Evolutionary conservation across 2,888 invertebrate species (phyloP).

Genomic region (Drosophila ustulata): DNA sequence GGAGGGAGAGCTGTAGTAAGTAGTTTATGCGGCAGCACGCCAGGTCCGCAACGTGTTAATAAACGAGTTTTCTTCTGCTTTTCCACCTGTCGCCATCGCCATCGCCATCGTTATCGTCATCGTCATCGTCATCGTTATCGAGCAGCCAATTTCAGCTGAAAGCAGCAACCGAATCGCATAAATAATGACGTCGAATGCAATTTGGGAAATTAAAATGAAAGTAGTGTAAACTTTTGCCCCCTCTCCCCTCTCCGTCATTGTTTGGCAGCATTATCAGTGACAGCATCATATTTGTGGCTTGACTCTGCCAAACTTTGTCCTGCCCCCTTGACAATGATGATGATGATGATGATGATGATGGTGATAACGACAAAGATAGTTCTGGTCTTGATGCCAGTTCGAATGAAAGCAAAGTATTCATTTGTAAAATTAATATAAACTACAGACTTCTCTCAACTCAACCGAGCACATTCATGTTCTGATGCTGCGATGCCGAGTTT

Average conservation of each 20-base stretch:
- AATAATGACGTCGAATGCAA: slow-evolving; percentile 63
- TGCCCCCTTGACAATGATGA: slow-evolving; percentile 14
- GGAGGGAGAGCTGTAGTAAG: slow-evolving; percentile 25
- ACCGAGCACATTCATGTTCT: slow-evolving; percentile 10
- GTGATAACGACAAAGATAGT: too few relatives aligned
- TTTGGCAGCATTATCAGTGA: slow-evolving; percentile 51
- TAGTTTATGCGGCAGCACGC: slow-evolving; percentile 47
- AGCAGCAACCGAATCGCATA: slow-evolving; percentile 50
- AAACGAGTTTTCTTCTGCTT: slow-evolving; percentile 52
- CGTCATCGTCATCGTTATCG: slow-evolving; percentile 36
- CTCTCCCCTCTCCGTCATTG: slow-evolving; percentile 12
- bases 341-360: slow-evolving; percentile 31
- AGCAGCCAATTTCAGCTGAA: slow-evolving; percentile 39
- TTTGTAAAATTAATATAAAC: slow-evolving; percentile 57
- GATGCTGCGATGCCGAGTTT: slow-evolving; percentile 7
- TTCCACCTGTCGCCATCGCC: slow-evolving; percentile 32
- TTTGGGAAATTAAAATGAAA: slow-evolving; percentile 74
- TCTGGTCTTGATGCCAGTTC: not conserved
- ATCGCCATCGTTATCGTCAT: not conserved
- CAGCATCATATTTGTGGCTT: slow-evolving; percentile 60
- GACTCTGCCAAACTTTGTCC: slow-evolving; percentile 48
- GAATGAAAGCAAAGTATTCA: slow-evolving; percentile 39
- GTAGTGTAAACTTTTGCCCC: slow-evolving; percentile 42
- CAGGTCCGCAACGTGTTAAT: slow-evolving; percentile 59
- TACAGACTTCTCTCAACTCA: slow-evolving; percentile 8